Conservation (phyloP, 1,140 invertebrate species). For the Drosophila guanche region DNA sequence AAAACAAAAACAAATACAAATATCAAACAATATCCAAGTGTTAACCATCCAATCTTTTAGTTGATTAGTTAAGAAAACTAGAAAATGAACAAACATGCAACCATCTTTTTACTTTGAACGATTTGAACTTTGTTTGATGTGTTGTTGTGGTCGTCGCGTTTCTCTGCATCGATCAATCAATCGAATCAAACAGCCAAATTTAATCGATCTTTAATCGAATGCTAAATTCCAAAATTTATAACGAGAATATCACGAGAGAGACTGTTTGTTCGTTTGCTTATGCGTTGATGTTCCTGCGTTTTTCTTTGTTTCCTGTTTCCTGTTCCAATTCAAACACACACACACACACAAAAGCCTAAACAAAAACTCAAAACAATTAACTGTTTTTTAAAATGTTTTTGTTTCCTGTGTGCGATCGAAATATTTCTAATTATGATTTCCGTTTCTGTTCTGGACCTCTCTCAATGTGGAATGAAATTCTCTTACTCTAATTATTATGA, state of each 20-base stretch:
- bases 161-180: conserved; percentile 42
- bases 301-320: conserved; percentile 42
- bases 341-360: not conserved
- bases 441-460: conserved; percentile 49
- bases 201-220: conserved; percentile 23
- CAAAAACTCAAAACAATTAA: conserved; percentile 11
- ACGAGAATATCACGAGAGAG: conserved; percentile 29
- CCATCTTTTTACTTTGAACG: conserved; percentile 57
- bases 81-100: conserved; percentile 81
- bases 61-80: conserved; percentile 73
- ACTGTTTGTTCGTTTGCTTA: conserved; percentile 76
- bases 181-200: conserved; percentile 13
- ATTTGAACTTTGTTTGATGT: conserved; percentile 72
- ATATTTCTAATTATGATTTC: conserved; percentile 27
- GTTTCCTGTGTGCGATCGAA: conserved; percentile 4
- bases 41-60: conserved; percentile 63
- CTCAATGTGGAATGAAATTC: conserved; percentile 74
- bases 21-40: conserved; percentile 54
- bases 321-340: conserved; percentile 13
- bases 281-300: conserved; percentile 54
- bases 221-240: conserved; percentile 29
- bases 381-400: conserved; percentile 21
- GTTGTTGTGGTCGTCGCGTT: conserved; percentile 68
- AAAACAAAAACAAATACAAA: conserved; percentile 44
- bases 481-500: conserved; percentile 11